phyloP scores from a whole-genome alignment of 2,888 invertebrate species.

The Venustoraphidia nigricollis region DNA sequence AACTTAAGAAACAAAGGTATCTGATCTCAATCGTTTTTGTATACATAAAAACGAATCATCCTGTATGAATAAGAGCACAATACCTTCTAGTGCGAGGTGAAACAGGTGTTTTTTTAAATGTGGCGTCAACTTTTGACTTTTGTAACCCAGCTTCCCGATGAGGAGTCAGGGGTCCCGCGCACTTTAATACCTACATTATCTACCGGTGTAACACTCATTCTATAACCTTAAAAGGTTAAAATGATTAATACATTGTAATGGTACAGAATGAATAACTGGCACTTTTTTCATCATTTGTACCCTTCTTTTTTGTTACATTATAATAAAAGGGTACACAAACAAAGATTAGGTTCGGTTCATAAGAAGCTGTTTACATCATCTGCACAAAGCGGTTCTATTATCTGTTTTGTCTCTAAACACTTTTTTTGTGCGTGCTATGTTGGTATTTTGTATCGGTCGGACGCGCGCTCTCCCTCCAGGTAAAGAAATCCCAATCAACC shows the following conservation, averaged over 20 bases:
- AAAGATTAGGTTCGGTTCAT: slow-evolving; percentile 1
- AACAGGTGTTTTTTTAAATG: no score
- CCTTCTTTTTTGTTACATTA: not conserved
- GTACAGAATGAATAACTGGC: not conserved
- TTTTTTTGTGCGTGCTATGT: not conserved
- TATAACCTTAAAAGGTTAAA: not conserved
- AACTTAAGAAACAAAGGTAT: no score
- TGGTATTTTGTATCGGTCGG: not conserved
- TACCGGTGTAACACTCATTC: no score
- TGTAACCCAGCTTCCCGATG: no score
- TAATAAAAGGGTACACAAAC: not conserved
- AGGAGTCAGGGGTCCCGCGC: not conserved
- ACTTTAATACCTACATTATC: no score
- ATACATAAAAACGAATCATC: no score
- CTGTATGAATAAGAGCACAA: no score
- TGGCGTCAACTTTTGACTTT: no score
- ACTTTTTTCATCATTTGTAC: not conserved
- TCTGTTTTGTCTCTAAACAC: not conserved
- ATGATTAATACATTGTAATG: not conserved
- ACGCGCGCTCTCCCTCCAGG: not conserved
- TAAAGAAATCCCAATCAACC: not conserved
- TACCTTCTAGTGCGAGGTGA: no score
- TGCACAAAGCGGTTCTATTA: not conserved
- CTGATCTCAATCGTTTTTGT: no score
- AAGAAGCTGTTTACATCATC: slow-evolving; percentile 3